phyloP scores from a whole-genome alignment of 2,888 invertebrate genomes.

The Pimpla rufipes region DNA sequence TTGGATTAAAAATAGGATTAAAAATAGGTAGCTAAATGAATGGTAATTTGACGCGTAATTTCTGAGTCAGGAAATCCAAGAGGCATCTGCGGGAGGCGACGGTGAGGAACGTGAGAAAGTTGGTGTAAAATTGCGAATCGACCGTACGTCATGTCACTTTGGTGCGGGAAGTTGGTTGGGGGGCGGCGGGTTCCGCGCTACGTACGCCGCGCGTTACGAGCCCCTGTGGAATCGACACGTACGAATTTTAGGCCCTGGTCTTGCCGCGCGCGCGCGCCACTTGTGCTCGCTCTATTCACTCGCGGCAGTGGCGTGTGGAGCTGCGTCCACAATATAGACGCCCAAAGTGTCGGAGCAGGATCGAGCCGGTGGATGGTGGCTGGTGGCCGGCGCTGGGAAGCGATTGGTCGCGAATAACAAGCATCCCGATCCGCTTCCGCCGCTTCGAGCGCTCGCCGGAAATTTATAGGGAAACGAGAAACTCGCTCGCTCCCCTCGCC shows the following conservation, averaged over 20 bases:
- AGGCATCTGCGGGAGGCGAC: too few species aligned
- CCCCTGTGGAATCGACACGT: constrained; percentile 61
- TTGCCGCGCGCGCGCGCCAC: neutral
- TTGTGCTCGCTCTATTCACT: constrained; percentile 7
- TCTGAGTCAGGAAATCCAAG: too few species aligned
- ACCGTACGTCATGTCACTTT: constrained; percentile 62
- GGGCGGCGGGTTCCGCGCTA: neutral
- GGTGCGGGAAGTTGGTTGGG: neutral
- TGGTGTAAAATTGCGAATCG: constrained; percentile 61
- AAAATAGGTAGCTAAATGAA: too few species aligned
- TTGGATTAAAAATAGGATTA: too few species aligned
- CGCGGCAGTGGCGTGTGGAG: neutral
- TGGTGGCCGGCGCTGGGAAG: constrained; percentile 2
- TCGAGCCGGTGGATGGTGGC: neutral
- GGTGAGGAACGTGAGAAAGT: neutral
- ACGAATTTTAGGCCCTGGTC: constrained; percentile 59
- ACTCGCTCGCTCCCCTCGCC: constrained; percentile 15
- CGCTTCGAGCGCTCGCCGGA: constrained; percentile 66
- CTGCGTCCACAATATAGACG: constrained; percentile 17
- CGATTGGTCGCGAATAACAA: constrained; percentile 74
- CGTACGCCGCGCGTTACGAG: constrained; percentile 44
- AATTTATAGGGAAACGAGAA: constrained; percentile 74
- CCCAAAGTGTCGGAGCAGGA: constrained; percentile 23
- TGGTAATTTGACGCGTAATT: too few species aligned
- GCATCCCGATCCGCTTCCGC: constrained; percentile 73